A percentile compares a stretch with the other conserved stretches of the same genome.
phyloP scores from a whole-genome alignment of 1,140 invertebrate species.

The Brachionus calyciflorus region DNA sequence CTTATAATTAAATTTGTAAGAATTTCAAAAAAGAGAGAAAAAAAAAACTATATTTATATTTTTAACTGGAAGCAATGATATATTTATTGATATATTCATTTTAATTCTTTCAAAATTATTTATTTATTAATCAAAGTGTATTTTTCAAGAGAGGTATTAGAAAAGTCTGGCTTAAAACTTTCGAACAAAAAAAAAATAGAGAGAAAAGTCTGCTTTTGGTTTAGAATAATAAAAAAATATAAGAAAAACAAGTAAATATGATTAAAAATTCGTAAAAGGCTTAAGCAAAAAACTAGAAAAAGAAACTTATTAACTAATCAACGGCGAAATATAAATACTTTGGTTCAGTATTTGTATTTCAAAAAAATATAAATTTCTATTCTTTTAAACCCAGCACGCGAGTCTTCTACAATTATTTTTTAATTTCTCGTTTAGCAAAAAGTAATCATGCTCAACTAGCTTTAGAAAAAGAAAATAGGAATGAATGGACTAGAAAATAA shows the following conservation, averaged over 20 bases:
- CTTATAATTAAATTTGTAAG: too few species aligned
- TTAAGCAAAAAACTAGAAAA: background rate
- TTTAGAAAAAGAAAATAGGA: too few species aligned
- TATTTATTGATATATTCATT: too few species aligned
- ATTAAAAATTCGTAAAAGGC: constrained; percentile 7
- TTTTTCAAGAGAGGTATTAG: constrained; percentile 18
- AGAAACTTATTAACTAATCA: constrained; percentile 27
- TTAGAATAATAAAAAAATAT: too few species aligned
- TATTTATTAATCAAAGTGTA: constrained; percentile 4
- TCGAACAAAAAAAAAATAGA: too few species aligned
- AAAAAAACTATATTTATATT: too few species aligned
- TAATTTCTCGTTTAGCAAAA: too few species aligned
- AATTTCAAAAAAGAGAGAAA: background rate
- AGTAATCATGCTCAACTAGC: constrained; percentile 4
- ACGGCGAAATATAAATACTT: constrained; percentile 10
- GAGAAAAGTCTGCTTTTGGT: constrained; percentile 9
- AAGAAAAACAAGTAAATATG: constrained; percentile 11
- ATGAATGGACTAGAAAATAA: background rate
- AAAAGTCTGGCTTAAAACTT: constrained; percentile 10
- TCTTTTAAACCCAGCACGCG: background rate
- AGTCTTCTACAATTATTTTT: too few species aligned
- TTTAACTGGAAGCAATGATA: constrained; percentile 3
- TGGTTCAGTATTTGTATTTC: too few species aligned
- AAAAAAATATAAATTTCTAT: too few species aligned
- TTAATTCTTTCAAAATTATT: too few species aligned